A percentile compares a stretch with the other conserved stretches of the same genome.
phyloP scores from a whole-genome alignment of 2,888 invertebrate genomes.

The Orchesella flavescens region DNA sequence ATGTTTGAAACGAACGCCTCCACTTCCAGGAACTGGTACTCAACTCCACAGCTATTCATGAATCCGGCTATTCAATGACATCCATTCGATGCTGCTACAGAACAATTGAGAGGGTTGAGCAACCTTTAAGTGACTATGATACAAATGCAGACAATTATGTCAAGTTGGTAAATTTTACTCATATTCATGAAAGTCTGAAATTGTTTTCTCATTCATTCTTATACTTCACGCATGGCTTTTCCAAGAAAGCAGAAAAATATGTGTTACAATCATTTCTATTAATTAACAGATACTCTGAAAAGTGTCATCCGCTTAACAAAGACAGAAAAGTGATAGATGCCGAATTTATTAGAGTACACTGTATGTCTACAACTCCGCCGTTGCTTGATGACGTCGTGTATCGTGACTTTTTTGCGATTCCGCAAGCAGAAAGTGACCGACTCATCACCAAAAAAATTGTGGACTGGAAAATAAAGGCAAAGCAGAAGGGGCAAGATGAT shows the following conservation, averaged over 20 bases:
- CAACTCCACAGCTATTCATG: constrained; percentile 55
- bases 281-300: constrained; percentile 38
- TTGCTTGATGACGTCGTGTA: constrained; percentile 51
- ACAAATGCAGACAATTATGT: constrained; percentile 39
- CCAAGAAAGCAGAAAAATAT: neutral
- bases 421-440: constrained; percentile 15
- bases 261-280: neutral
- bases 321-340: constrained; percentile 5
- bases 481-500: too few relatives aligned
- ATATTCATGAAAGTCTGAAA: neutral
- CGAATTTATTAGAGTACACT: constrained; percentile 60
- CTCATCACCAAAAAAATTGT: constrained; percentile 12
- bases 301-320: constrained; percentile 30
- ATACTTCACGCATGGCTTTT: too few relatives aligned
- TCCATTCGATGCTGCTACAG: constrained; percentile 64
- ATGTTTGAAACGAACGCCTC: too few relatives aligned
- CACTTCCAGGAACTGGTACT: constrained; percentile 50
- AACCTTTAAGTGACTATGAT: constrained; percentile 49
- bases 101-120: constrained; percentile 61
- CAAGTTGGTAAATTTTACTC: constrained; percentile 8
- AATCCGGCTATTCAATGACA: constrained; percentile 50
- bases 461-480: constrained; percentile 6
- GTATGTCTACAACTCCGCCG: constrained; percentile 44
- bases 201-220: neutral
- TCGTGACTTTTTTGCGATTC: constrained; percentile 50